phyloP scores from a whole-genome alignment of 2,113 vertebrate genomes.

The Siphamia tubifer region DNA sequence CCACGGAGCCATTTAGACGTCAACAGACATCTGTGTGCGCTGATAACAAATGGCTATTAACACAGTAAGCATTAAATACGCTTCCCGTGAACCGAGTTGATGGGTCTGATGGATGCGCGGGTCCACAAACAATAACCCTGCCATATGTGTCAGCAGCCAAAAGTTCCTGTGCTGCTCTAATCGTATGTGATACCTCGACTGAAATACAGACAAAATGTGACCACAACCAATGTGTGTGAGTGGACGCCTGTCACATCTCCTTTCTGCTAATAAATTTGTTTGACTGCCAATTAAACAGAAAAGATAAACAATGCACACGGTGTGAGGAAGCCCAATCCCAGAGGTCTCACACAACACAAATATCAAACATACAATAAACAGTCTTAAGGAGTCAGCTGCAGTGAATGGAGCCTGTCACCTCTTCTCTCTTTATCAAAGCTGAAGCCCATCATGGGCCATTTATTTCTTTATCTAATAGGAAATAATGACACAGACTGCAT shows the following conservation, averaged over 20 bases:
- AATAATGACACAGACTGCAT: slow-evolving; percentile 82
- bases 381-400: neutral
- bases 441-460: slow-evolving; percentile 76
- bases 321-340: neutral
- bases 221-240: neutral
- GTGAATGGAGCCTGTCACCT: slow-evolving; percentile 87
- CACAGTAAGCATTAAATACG: slow-evolving; percentile 41
- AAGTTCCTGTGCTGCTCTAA: no score
- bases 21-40: slow-evolving; percentile 87
- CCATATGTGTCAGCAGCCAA: neutral
- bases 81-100: neutral
- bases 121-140: neutral
- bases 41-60: slow-evolving; percentile 89
- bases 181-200: no score
- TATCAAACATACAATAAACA: neutral
- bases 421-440: slow-evolving; percentile 75
- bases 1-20: slow-evolving; percentile 85
- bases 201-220: no score
- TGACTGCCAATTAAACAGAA: slow-evolving; percentile 14
- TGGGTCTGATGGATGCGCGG: slow-evolving; percentile 7
- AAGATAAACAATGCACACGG: neutral
- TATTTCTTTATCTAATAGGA: slow-evolving; percentile 89
- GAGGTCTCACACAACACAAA: neutral
- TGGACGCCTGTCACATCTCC: neutral
- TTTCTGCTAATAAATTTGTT: neutral